Evolutionary conservation across 2,797 vertebrate genomes (phyloP).

Genomic region (Poeciliopsis turneri): DNA sequence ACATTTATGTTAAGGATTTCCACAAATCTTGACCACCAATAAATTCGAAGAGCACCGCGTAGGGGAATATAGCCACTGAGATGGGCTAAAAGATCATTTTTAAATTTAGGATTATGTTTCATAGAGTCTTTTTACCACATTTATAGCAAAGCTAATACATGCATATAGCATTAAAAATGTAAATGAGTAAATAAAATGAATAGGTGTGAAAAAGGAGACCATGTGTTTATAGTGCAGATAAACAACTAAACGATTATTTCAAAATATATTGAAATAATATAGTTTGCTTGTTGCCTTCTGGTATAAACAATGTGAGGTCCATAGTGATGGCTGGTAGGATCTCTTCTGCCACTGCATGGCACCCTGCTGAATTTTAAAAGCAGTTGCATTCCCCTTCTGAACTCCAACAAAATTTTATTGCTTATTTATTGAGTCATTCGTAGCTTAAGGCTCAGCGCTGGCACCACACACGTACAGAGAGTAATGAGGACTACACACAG

Average conservation of each 20-base stretch:
- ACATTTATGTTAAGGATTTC: background rate
- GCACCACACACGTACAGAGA: constrained; percentile 21
- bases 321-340: background rate
- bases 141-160: background rate
- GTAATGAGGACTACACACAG: constrained; percentile 23
- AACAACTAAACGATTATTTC: background rate
- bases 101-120: background rate
- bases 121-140: background rate
- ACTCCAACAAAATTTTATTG: constrained; percentile 19
- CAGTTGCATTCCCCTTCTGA: background rate
- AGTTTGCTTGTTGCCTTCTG: background rate
- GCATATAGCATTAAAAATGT: background rate
- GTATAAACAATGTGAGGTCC: background rate
- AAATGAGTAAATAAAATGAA: background rate
- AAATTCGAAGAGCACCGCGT: background rate
- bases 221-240: background rate
- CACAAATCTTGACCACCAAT: background rate
- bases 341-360: background rate
- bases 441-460: constrained; percentile 13
- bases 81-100: background rate
- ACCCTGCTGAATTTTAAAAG: background rate
- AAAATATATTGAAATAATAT: background rate
- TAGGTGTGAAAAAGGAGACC: background rate
- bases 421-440: constrained; percentile 36
- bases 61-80: background rate